Evolutionary conservation across 2,113 vertebrate genomes (phyloP).

Genomic region (Gallinago jamesoni): DNA sequence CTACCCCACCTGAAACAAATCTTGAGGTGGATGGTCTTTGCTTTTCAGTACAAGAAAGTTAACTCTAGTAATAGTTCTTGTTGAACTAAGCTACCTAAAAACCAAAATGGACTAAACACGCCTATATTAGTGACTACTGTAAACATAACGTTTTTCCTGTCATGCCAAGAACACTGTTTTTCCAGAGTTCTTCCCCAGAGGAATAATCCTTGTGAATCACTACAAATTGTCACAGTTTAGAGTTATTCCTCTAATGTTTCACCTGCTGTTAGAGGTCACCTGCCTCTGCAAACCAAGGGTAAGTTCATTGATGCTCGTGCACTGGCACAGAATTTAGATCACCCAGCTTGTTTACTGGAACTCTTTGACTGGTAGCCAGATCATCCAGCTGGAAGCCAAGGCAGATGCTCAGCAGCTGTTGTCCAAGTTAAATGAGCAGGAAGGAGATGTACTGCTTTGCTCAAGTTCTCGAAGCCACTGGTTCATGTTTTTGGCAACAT

Average conservation of each 20-base stretch:
- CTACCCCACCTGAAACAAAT: not conserved
- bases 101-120: not conserved
- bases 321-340: not conserved
- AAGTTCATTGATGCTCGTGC: rapidly evolving
- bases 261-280: not conserved
- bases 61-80: not conserved
- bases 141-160: not conserved
- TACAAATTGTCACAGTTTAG: not conserved
- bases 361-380: not conserved
- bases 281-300: not conserved
- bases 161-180: rapidly evolving
- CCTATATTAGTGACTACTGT: not conserved
- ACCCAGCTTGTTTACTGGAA: not conserved
- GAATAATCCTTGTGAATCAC: not conserved
- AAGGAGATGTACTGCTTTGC: not conserved
- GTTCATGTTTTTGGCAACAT: not conserved
- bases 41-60: not conserved
- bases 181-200: not conserved
- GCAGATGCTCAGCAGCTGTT: not conserved
- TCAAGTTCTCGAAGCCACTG: not conserved
- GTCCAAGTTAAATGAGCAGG: not conserved
- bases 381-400: not conserved
- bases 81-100: not conserved
- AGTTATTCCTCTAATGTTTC: not conserved
- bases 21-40: not conserved